Evolutionary conservation across 2,113 vertebrate genomes (phyloP).

Genomic region (Protobothrops mucrosquamatus): DNA sequence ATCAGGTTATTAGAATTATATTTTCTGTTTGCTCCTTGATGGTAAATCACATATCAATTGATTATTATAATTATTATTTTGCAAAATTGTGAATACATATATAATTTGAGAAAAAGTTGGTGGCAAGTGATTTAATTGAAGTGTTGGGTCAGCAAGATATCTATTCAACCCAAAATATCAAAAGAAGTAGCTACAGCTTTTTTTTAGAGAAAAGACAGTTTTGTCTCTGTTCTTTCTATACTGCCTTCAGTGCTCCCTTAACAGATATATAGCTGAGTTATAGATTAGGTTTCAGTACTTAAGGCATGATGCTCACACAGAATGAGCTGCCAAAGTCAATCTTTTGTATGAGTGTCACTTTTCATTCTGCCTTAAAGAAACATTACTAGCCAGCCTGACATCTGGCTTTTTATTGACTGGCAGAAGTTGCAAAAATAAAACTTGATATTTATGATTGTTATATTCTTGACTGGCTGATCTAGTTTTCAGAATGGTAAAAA

Average conservation of each 20-base stretch:
- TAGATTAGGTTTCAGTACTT: conserved; percentile 30
- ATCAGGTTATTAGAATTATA: conserved; percentile 60
- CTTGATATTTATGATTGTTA: not conserved
- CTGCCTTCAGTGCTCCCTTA: conserved; percentile 16
- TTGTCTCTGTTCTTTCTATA: not conserved
- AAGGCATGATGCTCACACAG: conserved; percentile 31
- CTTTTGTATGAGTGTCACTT: not conserved
- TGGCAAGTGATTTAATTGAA: conserved; percentile 55
- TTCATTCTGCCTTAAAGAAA: conserved; percentile 30
- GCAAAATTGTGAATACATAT: conserved; percentile 49
- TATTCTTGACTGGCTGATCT: conserved; percentile 34
- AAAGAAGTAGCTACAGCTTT: conserved; percentile 16
- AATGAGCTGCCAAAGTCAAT: conserved; percentile 21
- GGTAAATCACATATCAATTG: conserved; percentile 62
- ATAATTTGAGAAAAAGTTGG: conserved; percentile 49
- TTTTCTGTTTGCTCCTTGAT: conserved; percentile 65
- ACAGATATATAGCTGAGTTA: conserved; percentile 1
- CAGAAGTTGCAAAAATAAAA: conserved; percentile 37
- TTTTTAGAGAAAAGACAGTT: conserved; percentile 11
- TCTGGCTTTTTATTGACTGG: conserved; percentile 25
- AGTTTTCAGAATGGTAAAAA: conserved; percentile 1
- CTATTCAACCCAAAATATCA: conserved; percentile 31
- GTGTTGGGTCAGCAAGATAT: conserved; percentile 43
- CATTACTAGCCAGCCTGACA: conserved; percentile 26
- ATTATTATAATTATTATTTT: conserved; percentile 44